phyloP scores from a whole-genome alignment of 2,888 invertebrate species.

The Ennomos quercinarius region DNA sequence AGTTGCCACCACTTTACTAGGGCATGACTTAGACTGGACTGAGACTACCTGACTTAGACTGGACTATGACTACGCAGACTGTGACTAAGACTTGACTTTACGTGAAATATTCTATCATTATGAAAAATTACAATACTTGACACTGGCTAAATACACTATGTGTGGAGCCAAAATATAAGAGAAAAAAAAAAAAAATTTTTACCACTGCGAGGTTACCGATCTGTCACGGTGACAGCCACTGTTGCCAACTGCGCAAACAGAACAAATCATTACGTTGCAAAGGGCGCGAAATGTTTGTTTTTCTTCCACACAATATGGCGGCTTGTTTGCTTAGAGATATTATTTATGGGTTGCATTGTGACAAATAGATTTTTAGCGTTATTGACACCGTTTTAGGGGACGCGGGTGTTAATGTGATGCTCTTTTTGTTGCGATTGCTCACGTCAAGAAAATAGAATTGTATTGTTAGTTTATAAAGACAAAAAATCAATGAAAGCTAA shows the following conservation, averaged over 20 bases:
- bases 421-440: conserved; percentile 27
- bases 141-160: no score
- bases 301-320: conserved; percentile 63
- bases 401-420: conserved; percentile 43
- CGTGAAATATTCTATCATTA: no score
- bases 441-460: not conserved
- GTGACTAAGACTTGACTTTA: no score
- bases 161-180: no score
- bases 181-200: conserved; percentile 33
- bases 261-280: conserved; percentile 54
- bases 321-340: conserved; percentile 66
- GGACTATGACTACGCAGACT: no score
- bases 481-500: not conserved
- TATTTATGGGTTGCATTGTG: conserved; percentile 69
- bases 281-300: conserved; percentile 76
- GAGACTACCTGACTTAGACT: no score
- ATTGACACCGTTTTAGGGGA: conserved; percentile 61
- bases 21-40: no score
- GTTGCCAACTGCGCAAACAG: conserved; percentile 77
- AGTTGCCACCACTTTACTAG: no score
- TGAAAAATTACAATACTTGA: no score
- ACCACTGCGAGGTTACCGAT: conserved; percentile 50
- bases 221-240: conserved; percentile 66
- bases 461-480: not conserved
- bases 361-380: conserved; percentile 69